Evolutionary conservation across 2,888 invertebrate genomes (phyloP).

Genomic region (Drosophila parthenogenetica): DNA sequence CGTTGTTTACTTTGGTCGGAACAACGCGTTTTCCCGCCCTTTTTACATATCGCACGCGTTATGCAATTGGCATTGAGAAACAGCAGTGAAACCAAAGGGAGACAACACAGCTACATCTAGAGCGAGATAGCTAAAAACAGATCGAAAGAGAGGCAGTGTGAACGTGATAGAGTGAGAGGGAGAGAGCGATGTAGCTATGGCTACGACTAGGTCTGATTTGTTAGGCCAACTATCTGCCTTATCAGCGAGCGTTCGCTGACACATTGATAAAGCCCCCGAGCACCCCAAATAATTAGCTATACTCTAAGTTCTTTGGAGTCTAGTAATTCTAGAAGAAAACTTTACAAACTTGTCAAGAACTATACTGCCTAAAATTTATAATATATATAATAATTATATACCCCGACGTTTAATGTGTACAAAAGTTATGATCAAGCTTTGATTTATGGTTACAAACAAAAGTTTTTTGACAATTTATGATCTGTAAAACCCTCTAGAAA

Average conservation of each 20-base stretch:
- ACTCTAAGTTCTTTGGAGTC: conserved; percentile 13
- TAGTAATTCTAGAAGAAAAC: conserved; percentile 1
- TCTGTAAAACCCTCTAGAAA: too few relatives aligned
- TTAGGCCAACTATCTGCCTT: conserved; percentile 73
- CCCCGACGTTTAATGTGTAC: too few relatives aligned
- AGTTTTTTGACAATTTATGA: too few relatives aligned
- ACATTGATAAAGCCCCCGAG: conserved; percentile 70
- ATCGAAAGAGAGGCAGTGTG: neutral
- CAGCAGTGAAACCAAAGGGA: conserved; percentile 20
- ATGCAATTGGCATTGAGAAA: conserved; percentile 66
- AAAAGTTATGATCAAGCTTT: too few relatives aligned
- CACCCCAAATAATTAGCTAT: conserved; percentile 40
- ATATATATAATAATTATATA: too few relatives aligned
- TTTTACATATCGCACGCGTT: conserved; percentile 61
- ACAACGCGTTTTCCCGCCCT: conserved; percentile 69
- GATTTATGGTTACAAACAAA: too few relatives aligned
- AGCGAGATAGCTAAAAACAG: neutral
- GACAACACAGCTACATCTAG: conserved; percentile 11
- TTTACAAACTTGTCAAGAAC: neutral
- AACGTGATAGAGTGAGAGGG: conserved; percentile 1
- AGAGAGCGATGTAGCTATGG: conserved; percentile 17
- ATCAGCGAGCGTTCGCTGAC: conserved; percentile 66
- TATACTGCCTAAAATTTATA: too few relatives aligned
- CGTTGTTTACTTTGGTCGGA: conserved; percentile 61
- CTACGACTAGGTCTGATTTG: conserved; percentile 54